Evolutionary conservation across 2,888 invertebrate species (phyloP), one percentile per base, ranked within the genome.

Genomic region (Tuberolachnus salignus): DNA sequence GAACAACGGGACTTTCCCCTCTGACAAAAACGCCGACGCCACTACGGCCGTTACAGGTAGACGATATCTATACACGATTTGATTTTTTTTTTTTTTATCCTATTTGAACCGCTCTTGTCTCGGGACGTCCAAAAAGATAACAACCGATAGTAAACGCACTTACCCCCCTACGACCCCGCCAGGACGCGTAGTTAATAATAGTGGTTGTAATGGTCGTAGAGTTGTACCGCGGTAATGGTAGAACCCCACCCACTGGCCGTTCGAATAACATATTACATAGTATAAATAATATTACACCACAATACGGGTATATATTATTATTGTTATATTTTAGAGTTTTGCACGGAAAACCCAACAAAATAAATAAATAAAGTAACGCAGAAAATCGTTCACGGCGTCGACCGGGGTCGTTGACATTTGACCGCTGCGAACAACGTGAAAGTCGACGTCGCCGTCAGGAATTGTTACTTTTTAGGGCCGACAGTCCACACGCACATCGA

Each of bases 1-100:
- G 21, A 74, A 53, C 74, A 75, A 75, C 74, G 74, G 74, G 66
- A 75, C 74, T 75, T 75, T 75, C 66, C 74, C 44, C 66, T 66
- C 74, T n/a, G 26, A 61, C 53, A 10, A 63, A 6, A 23, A 16
- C 19, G 4, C 34, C 16, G 21, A 63, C 46, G 71, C 61, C n/a
- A 13, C 8, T 10, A 14, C 49, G 23, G 46, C 71, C 72, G 55
- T 64, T 55, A 75, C 74, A 66, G 74, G 66, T 75, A 55, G n/a
- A 71, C 19, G n/a, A n/a, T 53, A 53, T 6, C 53, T 26, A 69
- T 69, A 19, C 51, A 23, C 53, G 63, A n/a, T 42, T 19, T 42
- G 14, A 19, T 6, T 59, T 51, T 34, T 23, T 51, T 67, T 23
- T 71, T 59, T 73, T 53, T n/a, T n/a, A n/a, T n/a, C n/a, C n/a